Evolutionary conservation across 2,797 vertebrate genomes (phyloP).

Genomic region (Heterohyrax brucei): DNA sequence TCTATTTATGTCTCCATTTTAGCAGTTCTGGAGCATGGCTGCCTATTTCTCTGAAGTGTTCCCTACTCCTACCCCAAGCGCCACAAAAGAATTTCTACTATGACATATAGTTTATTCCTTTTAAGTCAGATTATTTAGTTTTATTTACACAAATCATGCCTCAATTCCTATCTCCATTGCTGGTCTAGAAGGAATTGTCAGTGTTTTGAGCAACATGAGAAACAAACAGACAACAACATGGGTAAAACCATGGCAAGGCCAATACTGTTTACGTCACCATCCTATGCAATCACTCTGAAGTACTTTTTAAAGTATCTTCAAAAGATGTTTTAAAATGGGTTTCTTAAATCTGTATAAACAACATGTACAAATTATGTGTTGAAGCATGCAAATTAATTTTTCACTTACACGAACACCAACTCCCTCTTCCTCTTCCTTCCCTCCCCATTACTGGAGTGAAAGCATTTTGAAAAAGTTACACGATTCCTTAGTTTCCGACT

Average conservation of each 20-base stretch:
- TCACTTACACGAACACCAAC: neutral
- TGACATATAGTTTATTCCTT: neutral
- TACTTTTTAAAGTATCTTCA: conserved; percentile 33
- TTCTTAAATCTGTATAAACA: conserved; percentile 58
- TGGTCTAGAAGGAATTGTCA: conserved; percentile 32
- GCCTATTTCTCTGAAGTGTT: conserved; percentile 22
- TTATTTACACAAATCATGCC: conserved; percentile 16
- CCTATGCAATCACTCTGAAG: conserved; percentile 33
- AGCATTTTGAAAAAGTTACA: conserved; percentile 53
- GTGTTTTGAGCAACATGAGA: conserved; percentile 44
- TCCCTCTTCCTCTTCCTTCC: neutral
- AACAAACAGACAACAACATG: conserved; percentile 33
- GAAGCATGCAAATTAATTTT: conserved; percentile 55
- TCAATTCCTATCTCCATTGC: conserved; percentile 53
- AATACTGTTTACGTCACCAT: conserved; percentile 54
- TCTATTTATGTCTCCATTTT: conserved; percentile 1
- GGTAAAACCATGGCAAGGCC: neutral
- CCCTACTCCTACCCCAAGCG: neutral
- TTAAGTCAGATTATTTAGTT: conserved; percentile 30
- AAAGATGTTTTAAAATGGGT: conserved; percentile 67
- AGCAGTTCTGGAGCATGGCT: conserved; percentile 12
- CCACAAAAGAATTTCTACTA: conserved; percentile 38
- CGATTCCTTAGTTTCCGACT: conserved; percentile 58
- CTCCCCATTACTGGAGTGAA: conserved; percentile 24
- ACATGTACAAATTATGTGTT: conserved; percentile 53